A percentile compares a stretch with the other conserved stretches of the same genome.
Evolutionary conservation across 2,113 vertebrate species (phyloP).

Genomic region (Gopherus evgoodei): DNA sequence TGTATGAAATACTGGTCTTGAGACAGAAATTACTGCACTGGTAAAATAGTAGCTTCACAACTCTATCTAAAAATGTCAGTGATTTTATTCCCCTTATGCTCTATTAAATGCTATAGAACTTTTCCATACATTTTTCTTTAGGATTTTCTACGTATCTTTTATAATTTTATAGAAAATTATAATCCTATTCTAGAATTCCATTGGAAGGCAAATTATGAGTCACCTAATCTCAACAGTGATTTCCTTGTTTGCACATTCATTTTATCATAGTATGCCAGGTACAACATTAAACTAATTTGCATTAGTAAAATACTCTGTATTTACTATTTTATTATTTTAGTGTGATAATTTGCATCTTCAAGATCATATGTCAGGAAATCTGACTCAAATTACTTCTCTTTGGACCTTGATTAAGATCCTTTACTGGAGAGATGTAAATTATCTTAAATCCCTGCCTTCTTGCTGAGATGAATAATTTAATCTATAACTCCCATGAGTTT

Average conservation of each 20-base stretch:
- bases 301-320: slow-evolving; percentile 67
- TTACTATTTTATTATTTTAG: slow-evolving; percentile 69
- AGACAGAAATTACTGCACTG: not conserved
- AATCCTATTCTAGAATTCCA: not conserved
- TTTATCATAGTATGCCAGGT: slow-evolving; percentile 43
- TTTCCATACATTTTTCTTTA: not conserved
- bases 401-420: slow-evolving; percentile 34
- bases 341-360: slow-evolving; percentile 50
- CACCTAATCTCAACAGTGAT: slow-evolving; percentile 41
- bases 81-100: not conserved
- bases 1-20: not conserved
- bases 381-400: slow-evolving; percentile 44
- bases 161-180: not conserved
- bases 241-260: slow-evolving; percentile 54
- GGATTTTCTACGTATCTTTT: not conserved
- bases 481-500: not conserved
- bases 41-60: not conserved
- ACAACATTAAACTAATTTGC: slow-evolving; percentile 68
- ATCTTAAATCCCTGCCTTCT: not conserved
- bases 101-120: not conserved
- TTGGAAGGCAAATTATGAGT: slow-evolving; percentile 26
- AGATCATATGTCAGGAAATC: not conserved
- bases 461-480: not conserved
- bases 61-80: not conserved
- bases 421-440: not conserved